Percentiles rank a stretch among this genome's conserved stretches.
Conservation (phyloP, 2,888 invertebrate species). For the Phytoseiulus persimilis region DNA sequence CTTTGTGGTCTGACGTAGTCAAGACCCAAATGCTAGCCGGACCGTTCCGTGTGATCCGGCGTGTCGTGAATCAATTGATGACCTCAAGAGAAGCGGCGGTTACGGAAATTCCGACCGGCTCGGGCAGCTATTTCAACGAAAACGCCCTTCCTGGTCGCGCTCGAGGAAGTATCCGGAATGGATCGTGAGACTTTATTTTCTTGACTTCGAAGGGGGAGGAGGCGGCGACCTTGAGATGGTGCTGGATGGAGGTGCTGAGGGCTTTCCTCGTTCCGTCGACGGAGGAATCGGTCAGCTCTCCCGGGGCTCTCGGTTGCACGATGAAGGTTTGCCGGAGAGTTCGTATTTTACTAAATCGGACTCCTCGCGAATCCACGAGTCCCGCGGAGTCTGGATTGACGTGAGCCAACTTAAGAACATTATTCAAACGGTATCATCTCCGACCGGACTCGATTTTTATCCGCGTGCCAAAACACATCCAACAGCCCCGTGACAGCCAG, state of each 20-base stretch:
- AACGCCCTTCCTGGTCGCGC: too few relatives aligned
- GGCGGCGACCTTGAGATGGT: too few relatives aligned
- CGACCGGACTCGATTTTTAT: not conserved
- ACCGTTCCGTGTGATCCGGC: not conserved
- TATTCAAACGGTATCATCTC: conserved; percentile 37
- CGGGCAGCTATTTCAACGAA: too few relatives aligned
- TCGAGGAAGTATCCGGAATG: too few relatives aligned
- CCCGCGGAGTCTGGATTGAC: not conserved
- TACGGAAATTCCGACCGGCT: too few relatives aligned
- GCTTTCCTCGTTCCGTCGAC: not conserved
- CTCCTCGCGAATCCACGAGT: not conserved
- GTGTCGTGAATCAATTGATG: not conserved
- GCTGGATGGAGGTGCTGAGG: too few relatives aligned
- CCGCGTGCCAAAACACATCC: not conserved
- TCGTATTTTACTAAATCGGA: not conserved
- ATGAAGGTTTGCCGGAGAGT: not conserved
- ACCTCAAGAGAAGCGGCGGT: too few relatives aligned
- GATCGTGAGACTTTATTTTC: too few relatives aligned
- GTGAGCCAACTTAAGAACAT: conserved; percentile 22
- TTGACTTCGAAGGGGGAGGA: too few relatives aligned
- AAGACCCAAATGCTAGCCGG: not conserved
- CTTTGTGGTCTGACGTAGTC: not conserved
- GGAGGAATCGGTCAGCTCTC: not conserved
- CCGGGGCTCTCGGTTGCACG: not conserved
- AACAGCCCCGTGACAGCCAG: not conserved